These are phyloP conservation scores for Poecilia velifera DNA, from an alignment of 2,797 vertebrate species.

Conservation along the genomic window DNA sequence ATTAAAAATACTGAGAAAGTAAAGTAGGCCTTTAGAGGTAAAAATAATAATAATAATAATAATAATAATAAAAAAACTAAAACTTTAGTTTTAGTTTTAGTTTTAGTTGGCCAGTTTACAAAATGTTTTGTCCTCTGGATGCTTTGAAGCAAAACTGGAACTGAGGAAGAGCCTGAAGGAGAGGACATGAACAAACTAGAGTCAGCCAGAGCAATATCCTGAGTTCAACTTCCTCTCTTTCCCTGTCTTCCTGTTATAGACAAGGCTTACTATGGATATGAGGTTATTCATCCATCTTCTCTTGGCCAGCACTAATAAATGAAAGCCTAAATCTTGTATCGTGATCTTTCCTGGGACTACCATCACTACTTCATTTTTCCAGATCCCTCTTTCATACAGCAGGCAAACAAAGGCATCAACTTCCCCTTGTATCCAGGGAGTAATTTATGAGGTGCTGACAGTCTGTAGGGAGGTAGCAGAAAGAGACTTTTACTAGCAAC, in stretches of 20 bases:
- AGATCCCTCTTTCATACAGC: slow-evolving; percentile 53
- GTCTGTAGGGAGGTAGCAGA: slow-evolving; percentile 78
- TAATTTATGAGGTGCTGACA: slow-evolving; percentile 86
- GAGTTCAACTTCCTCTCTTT: slow-evolving; percentile 59
- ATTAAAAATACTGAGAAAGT: background rate
- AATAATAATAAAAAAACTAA: background rate
- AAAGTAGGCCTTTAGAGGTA: background rate
- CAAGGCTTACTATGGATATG: slow-evolving; percentile 43
- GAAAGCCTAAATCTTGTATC: slow-evolving; percentile 10
- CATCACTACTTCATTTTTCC: slow-evolving; percentile 44
- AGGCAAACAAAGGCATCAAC: slow-evolving; percentile 77
- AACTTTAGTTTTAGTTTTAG: no score
- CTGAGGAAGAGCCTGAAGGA: slow-evolving; percentile 39
- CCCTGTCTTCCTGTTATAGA: slow-evolving; percentile 54
- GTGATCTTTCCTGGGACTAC: slow-evolving; percentile 34
- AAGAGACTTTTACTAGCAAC: slow-evolving; percentile 74
- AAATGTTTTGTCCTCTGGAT: background rate
- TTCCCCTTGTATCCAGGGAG: slow-evolving; percentile 61
- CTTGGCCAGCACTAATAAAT: slow-evolving; percentile 70
- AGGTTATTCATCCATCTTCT: slow-evolving; percentile 51
- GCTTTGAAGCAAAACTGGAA: slow-evolving; percentile 12
- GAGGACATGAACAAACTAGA: slow-evolving; percentile 44
- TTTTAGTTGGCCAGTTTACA: background rate
- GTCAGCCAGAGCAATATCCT: slow-evolving; percentile 67
- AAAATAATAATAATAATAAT: no score